Percentiles rank a stretch among this genome's conserved stretches.
phyloP scores from a whole-genome alignment of 1,140 invertebrate species.

The Platyscapa corneri region DNA sequence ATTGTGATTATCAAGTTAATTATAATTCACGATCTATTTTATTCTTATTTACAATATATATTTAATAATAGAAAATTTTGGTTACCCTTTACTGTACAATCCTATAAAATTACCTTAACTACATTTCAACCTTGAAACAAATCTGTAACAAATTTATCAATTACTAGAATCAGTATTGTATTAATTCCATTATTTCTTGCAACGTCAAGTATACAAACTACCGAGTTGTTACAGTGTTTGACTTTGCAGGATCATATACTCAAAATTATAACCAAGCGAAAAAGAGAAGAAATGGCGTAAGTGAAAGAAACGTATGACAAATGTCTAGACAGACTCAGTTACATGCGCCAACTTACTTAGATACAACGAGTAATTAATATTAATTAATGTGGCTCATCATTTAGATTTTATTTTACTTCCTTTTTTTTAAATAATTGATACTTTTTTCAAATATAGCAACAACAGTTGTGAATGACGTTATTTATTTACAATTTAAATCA shows the following conservation, averaged over 20 bases:
- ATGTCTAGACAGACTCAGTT: slow-evolving; percentile 32
- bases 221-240: neutral
- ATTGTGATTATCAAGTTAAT: too few species aligned
- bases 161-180: neutral
- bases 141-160: slow-evolving; percentile 11
- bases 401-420: slow-evolving; percentile 40
- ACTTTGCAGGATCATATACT: neutral
- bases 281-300: neutral
- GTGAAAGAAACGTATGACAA: slow-evolving; percentile 5
- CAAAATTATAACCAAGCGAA: slow-evolving; percentile 18
- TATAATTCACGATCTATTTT: too few species aligned
- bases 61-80: neutral
- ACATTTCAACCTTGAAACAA: neutral
- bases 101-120: neutral
- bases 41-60: neutral
- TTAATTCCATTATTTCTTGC: slow-evolving; percentile 16
- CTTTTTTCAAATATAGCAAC: neutral
- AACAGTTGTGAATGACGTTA: neutral
- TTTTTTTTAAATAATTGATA: neutral
- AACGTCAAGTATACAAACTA: slow-evolving; percentile 8
- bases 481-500: neutral
- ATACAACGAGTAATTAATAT: slow-evolving; percentile 20
- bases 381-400: slow-evolving; percentile 34
- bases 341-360: slow-evolving; percentile 22
- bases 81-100: too few species aligned